Evolutionary conservation across 2,888 invertebrate genomes (phyloP).

Genomic region (Monoplex corrugatus): DNA sequence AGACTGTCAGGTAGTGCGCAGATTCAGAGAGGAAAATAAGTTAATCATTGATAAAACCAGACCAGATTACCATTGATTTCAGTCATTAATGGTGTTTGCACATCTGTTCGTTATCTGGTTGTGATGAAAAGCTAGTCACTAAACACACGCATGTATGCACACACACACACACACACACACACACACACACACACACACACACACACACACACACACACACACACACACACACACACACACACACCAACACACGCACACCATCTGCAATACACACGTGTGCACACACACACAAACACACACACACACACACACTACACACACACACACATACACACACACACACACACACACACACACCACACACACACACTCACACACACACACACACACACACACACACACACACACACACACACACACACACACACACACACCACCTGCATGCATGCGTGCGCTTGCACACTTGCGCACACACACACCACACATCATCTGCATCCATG

Average conservation of each 20-base stretch:
- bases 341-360: background rate
- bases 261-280: background rate
- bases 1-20: no score
- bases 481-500: no score
- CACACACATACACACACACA: conserved; percentile 1
- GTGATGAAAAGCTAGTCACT: no score
- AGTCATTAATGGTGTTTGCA: no score
- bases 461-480: conserved; percentile 7
- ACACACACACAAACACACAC: background rate
- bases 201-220: background rate
- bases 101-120: no score
- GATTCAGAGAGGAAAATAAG: no score
- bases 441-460: no score
- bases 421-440: conserved; percentile 2
- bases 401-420: conserved; percentile 13
- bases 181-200: no score
- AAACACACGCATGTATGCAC: background rate
- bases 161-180: background rate
- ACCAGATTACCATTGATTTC: no score
- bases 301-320: background rate
- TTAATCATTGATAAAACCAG: no score
- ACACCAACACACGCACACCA: background rate
- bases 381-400: background rate
- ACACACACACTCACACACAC: background rate
- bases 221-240: background rate